Conservation (phyloP, 64 coral and sea anemone genomes). For the Montipora foliosa region DNA sequence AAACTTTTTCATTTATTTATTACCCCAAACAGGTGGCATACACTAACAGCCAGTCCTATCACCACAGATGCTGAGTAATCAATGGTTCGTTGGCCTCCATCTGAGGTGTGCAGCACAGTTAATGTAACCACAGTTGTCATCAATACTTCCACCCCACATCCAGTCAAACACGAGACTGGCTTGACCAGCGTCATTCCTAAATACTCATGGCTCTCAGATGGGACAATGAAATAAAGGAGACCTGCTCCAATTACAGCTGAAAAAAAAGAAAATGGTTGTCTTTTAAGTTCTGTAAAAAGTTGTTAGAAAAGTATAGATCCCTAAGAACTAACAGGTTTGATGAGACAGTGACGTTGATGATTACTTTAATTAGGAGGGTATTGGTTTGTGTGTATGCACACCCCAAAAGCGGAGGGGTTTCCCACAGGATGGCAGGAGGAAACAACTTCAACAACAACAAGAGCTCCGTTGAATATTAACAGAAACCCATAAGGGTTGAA, state of each 20-base stretch:
- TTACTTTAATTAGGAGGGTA: no score
- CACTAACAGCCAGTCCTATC: conserved; percentile 18
- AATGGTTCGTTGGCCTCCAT: not conserved
- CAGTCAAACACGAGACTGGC: not conserved
- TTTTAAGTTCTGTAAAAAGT: not conserved
- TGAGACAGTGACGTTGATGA: no score
- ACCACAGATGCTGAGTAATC: not conserved
- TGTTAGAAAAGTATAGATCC: no score
- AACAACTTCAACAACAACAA: no score
- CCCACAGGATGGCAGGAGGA: no score
- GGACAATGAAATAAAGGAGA: conserved; percentile 22
- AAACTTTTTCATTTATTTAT: not conserved
- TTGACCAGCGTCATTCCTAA: not conserved
- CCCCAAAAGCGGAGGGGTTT: no score
- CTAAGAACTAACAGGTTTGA: no score
- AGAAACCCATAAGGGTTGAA: no score
- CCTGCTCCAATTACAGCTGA: conserved; percentile 17
- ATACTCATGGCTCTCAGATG: not conserved
- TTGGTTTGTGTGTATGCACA: no score
- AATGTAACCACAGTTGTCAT: not conserved
- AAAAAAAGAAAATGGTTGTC: not conserved
- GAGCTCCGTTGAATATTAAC: no score
- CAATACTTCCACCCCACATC: conserved; percentile 32
- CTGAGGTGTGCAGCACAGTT: conserved; percentile 9
- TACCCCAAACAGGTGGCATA: conserved; percentile 45